These are phyloP conservation scores for Apocheima hispidaria DNA, from an alignment of 2,888 invertebrate species.

Conservation along the genomic window DNA sequence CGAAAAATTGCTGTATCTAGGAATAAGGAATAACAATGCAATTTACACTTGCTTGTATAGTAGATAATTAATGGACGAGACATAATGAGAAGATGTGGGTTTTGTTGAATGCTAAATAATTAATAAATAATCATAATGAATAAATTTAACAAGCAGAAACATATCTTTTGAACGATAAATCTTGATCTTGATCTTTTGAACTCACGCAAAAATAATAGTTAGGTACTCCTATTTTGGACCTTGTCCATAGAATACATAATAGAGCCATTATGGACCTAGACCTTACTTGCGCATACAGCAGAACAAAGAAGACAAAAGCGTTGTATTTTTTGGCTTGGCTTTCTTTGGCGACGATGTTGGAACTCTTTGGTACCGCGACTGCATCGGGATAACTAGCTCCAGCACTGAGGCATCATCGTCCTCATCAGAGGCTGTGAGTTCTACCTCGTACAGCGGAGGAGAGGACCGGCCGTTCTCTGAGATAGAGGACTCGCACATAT, in stretches of 20 bases:
- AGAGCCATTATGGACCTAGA: background rate
- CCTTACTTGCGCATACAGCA: constrained; percentile 57
- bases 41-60: no score
- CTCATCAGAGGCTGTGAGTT: constrained; percentile 79
- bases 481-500: constrained; percentile 17
- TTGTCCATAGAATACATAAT: background rate
- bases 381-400: constrained; percentile 77
- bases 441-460: constrained; percentile 74
- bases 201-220: no score
- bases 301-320: constrained; percentile 43
- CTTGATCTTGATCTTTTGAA: no score
- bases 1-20: no score
- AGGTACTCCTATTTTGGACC: background rate
- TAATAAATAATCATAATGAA: no score
- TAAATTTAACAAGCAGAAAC: no score
- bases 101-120: no score
- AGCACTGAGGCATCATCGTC: constrained; percentile 76
- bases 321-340: constrained; percentile 48
- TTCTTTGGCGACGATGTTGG: constrained; percentile 67
- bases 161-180: no score
- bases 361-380: constrained; percentile 63
- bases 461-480: constrained; percentile 58
- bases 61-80: no score
- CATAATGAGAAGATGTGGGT: no score
- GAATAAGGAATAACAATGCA: no score